Conservation (phyloP, 1,140 invertebrate species). For the Kradibia gibbosae region DNA sequence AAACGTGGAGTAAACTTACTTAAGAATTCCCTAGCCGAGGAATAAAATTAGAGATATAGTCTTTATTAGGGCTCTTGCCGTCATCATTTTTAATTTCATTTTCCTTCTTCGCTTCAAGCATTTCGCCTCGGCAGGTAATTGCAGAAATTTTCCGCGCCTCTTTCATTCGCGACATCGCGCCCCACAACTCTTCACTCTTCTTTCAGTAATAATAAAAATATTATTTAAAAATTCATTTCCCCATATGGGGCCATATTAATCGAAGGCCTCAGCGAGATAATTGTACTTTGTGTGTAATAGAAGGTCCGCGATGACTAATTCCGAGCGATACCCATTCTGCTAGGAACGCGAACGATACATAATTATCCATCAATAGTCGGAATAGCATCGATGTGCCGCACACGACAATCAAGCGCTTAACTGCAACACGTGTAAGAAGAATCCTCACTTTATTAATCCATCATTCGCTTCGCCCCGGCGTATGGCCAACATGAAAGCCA, state of each 20-base stretch:
- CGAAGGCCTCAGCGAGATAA: neutral
- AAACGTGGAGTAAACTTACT: neutral
- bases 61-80: neutral
- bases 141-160: no score
- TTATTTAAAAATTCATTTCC: no score
- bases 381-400: neutral
- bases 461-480: constrained; percentile 21
- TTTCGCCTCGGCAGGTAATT: neutral
- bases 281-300: no score
- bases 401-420: constrained; percentile 1
- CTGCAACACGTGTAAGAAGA: constrained; percentile 49
- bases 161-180: no score
- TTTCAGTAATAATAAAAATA: no score
- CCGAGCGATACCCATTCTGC: neutral
- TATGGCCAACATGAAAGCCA: neutral
- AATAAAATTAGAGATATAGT: neutral
- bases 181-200: no score
- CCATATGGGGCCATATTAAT: neutral
- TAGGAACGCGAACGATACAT: neutral
- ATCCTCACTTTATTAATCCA: constrained; percentile 47
- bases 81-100: neutral
- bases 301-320: neutral
- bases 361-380: constrained; percentile 1
- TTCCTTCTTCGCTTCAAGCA: neutral
- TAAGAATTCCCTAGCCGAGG: neutral